Conservation (phyloP, 2,797 vertebrate species). For the Gobionotothen gibberifrons region DNA sequence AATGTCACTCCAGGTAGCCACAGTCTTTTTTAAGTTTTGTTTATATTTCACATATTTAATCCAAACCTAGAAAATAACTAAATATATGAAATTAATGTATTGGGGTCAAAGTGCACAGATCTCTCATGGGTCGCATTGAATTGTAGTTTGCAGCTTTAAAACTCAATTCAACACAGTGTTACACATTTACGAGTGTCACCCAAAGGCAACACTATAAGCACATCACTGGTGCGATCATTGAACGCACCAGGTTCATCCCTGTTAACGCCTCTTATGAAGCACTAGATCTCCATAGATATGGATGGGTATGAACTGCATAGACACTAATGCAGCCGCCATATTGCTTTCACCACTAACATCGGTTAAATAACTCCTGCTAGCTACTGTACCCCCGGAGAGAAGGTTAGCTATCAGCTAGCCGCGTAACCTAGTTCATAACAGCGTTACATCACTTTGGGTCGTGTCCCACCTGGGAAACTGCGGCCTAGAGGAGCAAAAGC, state of each 20-base stretch:
- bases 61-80: too few relatives aligned
- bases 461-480: conserved; percentile 59
- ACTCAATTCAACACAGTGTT: background rate
- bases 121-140: too few relatives aligned
- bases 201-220: conserved; percentile 22
- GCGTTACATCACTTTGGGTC: conserved; percentile 75
- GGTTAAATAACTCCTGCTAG: background rate
- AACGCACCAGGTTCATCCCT: conserved; percentile 43
- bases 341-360: conserved; percentile 4
- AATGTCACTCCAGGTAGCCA: too few relatives aligned
- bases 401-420: conserved; percentile 47
- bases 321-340: conserved; percentile 26
- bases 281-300: conserved; percentile 52
- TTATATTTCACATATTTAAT: too few relatives aligned
- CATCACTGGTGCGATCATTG: conserved; percentile 26
- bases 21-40: too few relatives aligned
- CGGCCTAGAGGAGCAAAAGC: conserved; percentile 20
- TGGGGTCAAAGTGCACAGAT: too few relatives aligned
- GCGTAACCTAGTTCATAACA: conserved; percentile 64
- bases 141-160: background rate
- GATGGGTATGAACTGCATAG: conserved; percentile 8
- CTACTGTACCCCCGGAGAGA: conserved; percentile 1
- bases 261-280: background rate
- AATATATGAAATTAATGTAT: too few relatives aligned
- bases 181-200: conserved; percentile 4